A percentile compares a stretch with the other conserved stretches of the same genome.
phyloP scores from a whole-genome alignment of 2,113 vertebrate species.

The Microtus richardsoni region DNA sequence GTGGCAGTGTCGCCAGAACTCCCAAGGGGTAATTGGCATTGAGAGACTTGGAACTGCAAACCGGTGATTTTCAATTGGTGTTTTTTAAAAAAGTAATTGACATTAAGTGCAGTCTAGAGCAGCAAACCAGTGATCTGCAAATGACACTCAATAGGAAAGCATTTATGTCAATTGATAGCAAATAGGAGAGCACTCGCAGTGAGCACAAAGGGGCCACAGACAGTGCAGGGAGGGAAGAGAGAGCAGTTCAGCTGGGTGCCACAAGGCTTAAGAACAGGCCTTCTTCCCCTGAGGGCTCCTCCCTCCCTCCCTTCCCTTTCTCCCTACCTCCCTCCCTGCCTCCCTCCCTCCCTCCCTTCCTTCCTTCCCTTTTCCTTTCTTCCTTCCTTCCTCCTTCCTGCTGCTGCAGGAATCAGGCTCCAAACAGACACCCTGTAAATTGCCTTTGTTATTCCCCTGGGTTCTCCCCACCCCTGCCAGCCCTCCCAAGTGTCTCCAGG shows the following conservation, averaged over 20 bases:
- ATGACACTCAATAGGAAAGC: conserved; percentile 75
- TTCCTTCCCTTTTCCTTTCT: no score
- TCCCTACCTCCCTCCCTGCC: accelerated
- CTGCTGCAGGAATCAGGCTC: not conserved
- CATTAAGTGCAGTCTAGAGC: conserved; percentile 74
- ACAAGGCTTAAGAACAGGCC: not conserved
- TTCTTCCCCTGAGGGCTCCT: accelerated
- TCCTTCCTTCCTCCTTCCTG: not conserved
- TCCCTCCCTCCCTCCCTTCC: accelerated
- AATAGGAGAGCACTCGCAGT: not conserved
- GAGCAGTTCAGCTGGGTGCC: not conserved
- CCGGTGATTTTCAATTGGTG: conserved; percentile 77
- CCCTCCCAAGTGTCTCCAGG: not conserved
- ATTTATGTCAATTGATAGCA: conserved; percentile 65
- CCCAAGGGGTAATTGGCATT: conserved; percentile 66
- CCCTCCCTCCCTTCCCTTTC: not conserved
- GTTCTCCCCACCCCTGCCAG: not conserved
- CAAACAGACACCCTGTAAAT: no score
- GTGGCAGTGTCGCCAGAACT: conserved; percentile 28
- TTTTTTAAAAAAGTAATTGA: conserved; percentile 76
- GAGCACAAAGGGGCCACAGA: not conserved
- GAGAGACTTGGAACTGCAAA: conserved; percentile 73
- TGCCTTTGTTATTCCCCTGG: not conserved
- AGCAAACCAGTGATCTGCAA: conserved; percentile 76
- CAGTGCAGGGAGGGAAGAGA: not conserved